Base-by-base conservation (phyloP, 2,888 invertebrate genomes). In the Phyllotreta striolata region DNA sequence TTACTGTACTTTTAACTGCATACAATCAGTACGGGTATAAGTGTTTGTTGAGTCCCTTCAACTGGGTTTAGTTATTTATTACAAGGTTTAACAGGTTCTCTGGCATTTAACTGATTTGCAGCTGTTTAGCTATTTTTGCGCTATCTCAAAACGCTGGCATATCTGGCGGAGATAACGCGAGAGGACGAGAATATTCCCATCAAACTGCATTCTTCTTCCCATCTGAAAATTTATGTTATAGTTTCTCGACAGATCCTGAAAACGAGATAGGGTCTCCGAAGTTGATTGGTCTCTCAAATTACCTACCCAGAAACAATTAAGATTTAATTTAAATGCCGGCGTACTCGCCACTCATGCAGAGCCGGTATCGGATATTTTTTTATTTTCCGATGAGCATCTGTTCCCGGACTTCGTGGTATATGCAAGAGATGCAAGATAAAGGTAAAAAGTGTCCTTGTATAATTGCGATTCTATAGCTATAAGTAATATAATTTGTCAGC, bases 291-390 rank as follows among this genome's bases (percentile, higher is more conserved):
- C 56, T 64, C 61, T 64, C 39, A 44, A 52, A 57, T 64, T 64
- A 64, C 61, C 61, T 56, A 58, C 62, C 54, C 47, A 64, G 61
- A 64, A 64, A 65, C 62, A 62, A 65, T 65, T 65, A 65, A 65
- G 65, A 65, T 65, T 65, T 65, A 62, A 65, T 65, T 65, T 65
- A 65, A 65, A 57, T 65, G 62, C 58, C 62, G 57, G 34, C 55
- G 49, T 47, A 49, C 62, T 38, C 43, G 59, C 41, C 51, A 49
- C 49, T 35, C 6, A 49, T 49, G 34, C 55, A 55, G 41, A 40
- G 51, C 38, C 37, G 51, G 51, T 34, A 51, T 55, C 24, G 10
- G 43, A 37, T 55, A 1, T 24, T n/a, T 40, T 24, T 57, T 43
- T 57, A 12, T 43, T 40, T 47, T 47, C 6, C 8, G 14, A 47